phyloP scores from a whole-genome alignment of 2,888 invertebrate species.

The Nyleta sp. region DNA sequence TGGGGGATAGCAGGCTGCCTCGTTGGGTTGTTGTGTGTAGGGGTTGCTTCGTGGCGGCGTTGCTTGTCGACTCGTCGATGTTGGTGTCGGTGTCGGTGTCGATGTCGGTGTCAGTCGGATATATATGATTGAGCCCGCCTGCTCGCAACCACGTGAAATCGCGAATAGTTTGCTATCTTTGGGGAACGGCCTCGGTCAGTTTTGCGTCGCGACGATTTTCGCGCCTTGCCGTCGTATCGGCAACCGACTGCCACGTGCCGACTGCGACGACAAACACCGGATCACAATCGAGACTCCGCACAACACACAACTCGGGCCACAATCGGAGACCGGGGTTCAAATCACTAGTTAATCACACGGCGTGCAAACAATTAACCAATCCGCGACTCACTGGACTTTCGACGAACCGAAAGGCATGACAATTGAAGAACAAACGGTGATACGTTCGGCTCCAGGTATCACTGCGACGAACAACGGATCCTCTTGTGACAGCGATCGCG shows the following conservation, averaged over 20 bases:
- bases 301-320: slow-evolving; percentile 16
- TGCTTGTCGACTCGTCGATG: slow-evolving; percentile 72
- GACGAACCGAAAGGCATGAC: background rate
- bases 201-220: background rate
- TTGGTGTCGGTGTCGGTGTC: slow-evolving; percentile 65
- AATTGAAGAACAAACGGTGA: background rate
- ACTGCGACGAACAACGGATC: slow-evolving; percentile 10
- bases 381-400: slow-evolving; percentile 11
- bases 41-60: slow-evolving; percentile 77
- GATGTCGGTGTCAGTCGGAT: slow-evolving; percentile 67
- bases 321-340: background rate
- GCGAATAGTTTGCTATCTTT: slow-evolving; percentile 67
- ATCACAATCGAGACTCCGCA: slow-evolving; percentile 19
- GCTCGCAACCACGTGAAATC: slow-evolving; percentile 71
- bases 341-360: slow-evolving; percentile 34
- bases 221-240: background rate
- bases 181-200: slow-evolving; percentile 68
- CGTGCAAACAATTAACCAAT: slow-evolving; percentile 15
- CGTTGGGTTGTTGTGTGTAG: slow-evolving; percentile 82
- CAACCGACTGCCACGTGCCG: slow-evolving; percentile 41
- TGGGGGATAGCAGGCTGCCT: slow-evolving; percentile 81
- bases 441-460: slow-evolving; percentile 1
- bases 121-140: slow-evolving; percentile 69
- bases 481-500: slow-evolving; percentile 1
- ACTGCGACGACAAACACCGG: slow-evolving; percentile 26